phyloP scores from a whole-genome alignment of 1,140 invertebrate species.

The Anastrepha ludens region DNA sequence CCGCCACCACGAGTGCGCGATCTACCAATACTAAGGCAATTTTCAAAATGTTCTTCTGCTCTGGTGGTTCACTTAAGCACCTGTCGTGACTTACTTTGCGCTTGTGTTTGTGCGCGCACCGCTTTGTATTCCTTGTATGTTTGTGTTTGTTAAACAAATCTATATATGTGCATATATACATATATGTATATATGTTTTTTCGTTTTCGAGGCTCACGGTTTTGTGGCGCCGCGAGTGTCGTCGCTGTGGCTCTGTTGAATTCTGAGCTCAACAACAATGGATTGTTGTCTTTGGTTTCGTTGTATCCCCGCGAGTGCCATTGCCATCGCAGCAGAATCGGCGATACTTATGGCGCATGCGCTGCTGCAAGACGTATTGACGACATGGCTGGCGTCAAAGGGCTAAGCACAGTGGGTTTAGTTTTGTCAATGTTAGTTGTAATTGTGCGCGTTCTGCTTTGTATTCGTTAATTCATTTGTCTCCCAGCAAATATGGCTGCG shows the following conservation, averaged over 20 bases:
- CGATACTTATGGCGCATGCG: slow-evolving; percentile 18
- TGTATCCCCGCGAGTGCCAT: not conserved
- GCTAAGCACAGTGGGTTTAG: not conserved
- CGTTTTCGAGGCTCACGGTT: not conserved
- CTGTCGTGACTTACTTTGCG: slow-evolving; percentile 40
- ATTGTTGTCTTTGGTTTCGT: not conserved
- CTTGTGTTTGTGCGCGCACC: not conserved
- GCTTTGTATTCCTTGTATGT: slow-evolving; percentile 14
- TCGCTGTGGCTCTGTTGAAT: slow-evolving; percentile 40
- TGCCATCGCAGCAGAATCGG: not conserved
- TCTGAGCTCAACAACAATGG: slow-evolving; percentile 32
- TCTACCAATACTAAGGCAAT: not conserved
- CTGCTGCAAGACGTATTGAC: slow-evolving; percentile 50
- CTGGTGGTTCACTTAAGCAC: slow-evolving; percentile 24
- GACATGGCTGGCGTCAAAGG: slow-evolving; percentile 36
- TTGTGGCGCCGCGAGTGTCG: slow-evolving; percentile 40
- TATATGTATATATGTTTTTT: not conserved
- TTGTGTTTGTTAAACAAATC: slow-evolving; percentile 19
- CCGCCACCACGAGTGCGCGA: not conserved
- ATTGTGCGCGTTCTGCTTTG: too few relatives aligned
- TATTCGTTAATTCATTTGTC: too few relatives aligned
- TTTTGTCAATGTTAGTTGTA: too few relatives aligned
- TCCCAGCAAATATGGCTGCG: too few relatives aligned
- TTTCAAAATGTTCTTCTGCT: slow-evolving; percentile 8
- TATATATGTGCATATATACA: not conserved